A percentile compares a stretch with the other conserved stretches of the same genome.
phyloP scores from a whole-genome alignment of 2,113 vertebrate species.

The Silurus asotus region DNA sequence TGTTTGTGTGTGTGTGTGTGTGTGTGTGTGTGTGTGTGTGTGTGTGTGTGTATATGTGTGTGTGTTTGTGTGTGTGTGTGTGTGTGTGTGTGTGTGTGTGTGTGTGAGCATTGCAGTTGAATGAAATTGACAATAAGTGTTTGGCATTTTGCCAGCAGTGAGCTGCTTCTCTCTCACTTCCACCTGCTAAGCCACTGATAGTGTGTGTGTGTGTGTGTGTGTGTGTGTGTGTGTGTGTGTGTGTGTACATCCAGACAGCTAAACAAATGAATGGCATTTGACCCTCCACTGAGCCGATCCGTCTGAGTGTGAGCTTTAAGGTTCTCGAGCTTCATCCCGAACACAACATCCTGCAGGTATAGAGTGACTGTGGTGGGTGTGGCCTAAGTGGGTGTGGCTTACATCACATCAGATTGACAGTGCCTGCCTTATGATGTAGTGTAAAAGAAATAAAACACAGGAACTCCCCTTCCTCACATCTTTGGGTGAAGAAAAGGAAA shows the following conservation, averaged over 20 bases:
- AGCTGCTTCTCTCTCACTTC: not conserved
- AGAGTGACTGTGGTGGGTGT: too few relatives aligned
- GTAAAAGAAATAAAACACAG: not conserved
- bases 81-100: not conserved
- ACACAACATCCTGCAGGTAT: too few relatives aligned
- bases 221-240: constrained; percentile 9
- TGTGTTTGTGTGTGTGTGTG: not conserved
- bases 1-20: too few relatives aligned
- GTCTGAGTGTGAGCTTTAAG: too few relatives aligned
- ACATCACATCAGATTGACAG: too few relatives aligned
- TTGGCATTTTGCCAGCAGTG: constrained; percentile 11
- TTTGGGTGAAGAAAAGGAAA: not conserved
- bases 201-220: not conserved
- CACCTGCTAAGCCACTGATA: constrained; percentile 25
- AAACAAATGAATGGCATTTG: not conserved
- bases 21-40: not conserved
- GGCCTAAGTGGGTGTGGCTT: too few relatives aligned
- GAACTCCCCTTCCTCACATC: not conserved
- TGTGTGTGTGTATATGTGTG: not conserved
- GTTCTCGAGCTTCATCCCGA: too few relatives aligned
- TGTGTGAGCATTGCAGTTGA: constrained; percentile 2
- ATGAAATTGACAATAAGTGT: constrained; percentile 5
- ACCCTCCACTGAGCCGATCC: not conserved
- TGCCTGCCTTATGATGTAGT: not conserved
- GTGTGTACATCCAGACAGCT: not conserved